A percentile compares a stretch with the other conserved stretches of the same genome.
phyloP scores from a whole-genome alignment of 37 sponge, comb jelly and placozoan genomes.

The Crambe crambe region DNA sequence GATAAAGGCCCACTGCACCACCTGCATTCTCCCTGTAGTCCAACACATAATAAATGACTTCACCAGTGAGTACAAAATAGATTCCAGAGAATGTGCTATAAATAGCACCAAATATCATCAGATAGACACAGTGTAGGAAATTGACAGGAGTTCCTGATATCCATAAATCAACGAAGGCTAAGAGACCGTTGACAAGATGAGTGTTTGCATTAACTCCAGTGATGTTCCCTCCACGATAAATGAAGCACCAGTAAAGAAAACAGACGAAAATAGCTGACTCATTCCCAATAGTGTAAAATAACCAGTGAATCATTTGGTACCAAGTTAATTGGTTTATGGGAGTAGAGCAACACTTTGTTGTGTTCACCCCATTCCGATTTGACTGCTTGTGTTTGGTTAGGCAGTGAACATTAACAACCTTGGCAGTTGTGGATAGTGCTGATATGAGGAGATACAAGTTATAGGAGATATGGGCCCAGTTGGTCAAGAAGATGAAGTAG shows the following conservation, averaged over 20 bases:
- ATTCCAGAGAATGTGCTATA: slow-evolving; percentile 63
- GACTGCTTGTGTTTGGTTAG: not conserved
- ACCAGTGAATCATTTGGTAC: slow-evolving; percentile 76
- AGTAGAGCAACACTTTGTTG: slow-evolving; percentile 21
- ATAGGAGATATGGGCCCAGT: slow-evolving; percentile 55
- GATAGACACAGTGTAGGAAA: slow-evolving; percentile 44
- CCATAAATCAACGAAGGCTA: slow-evolving; percentile 55
- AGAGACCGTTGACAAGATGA: slow-evolving; percentile 54
- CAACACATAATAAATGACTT: slow-evolving; percentile 52
- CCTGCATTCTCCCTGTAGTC: slow-evolving; percentile 61
- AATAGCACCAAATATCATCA: not conserved
- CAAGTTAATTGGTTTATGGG: slow-evolving; percentile 28
- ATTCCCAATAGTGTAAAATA: slow-evolving; percentile 25
- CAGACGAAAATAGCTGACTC: slow-evolving; percentile 12
- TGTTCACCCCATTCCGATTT: not conserved
- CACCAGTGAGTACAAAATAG: slow-evolving; percentile 43
- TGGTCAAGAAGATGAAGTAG: slow-evolving; percentile 74
- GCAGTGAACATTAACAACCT: slow-evolving; percentile 14
- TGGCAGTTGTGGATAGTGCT: slow-evolving; percentile 37
- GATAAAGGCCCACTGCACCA: slow-evolving; percentile 8
- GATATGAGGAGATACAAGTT: slow-evolving; percentile 39
- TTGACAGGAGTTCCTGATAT: slow-evolving; percentile 38
- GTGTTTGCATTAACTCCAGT: slow-evolving; percentile 38
- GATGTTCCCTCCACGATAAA: slow-evolving; percentile 16
- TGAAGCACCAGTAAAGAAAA: slow-evolving; percentile 61